These are phyloP conservation scores for Hartigia nigra DNA, from an alignment of 2,888 invertebrate species.

Conservation along the genomic window DNA sequence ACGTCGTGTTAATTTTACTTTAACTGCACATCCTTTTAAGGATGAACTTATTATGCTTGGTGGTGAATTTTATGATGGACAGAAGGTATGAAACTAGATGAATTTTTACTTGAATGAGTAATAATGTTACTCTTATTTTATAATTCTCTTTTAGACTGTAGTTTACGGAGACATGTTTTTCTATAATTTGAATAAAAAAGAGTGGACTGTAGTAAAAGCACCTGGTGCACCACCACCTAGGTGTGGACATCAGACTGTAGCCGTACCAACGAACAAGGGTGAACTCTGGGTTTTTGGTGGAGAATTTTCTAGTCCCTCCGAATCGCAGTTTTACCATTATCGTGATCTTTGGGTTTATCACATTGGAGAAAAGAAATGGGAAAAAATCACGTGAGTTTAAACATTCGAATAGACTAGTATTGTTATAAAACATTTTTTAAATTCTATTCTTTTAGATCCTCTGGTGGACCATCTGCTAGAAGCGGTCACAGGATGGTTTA, in stretches of 20 bases:
- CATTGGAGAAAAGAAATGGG: constrained; percentile 82
- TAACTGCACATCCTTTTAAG: constrained; percentile 86
- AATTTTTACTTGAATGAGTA: not conserved
- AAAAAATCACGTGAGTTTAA: constrained; percentile 72
- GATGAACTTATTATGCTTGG: constrained; percentile 92
- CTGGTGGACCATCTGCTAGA: constrained; percentile 84
- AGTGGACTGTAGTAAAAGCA: constrained; percentile 84
- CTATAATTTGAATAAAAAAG: constrained; percentile 82
- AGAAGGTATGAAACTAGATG: constrained; percentile 70
- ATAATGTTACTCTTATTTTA: not conserved
- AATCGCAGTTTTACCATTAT: constrained; percentile 93
- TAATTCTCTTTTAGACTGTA: constrained; percentile 72
- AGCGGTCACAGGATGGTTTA: constrained; percentile 91
- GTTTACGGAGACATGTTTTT: constrained; percentile 88
- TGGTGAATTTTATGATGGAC: constrained; percentile 91
- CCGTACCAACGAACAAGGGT: constrained; percentile 79
- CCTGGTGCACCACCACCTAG: constrained; percentile 90
- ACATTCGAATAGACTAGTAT: not conserved
- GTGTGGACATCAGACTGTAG: constrained; percentile 88
- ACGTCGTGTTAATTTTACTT: constrained; percentile 82
- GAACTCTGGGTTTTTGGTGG: constrained; percentile 89
- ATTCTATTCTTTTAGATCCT: constrained; percentile 66
- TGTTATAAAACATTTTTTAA: not conserved
- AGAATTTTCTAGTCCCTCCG: constrained; percentile 90
- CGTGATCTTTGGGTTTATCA: constrained; percentile 91